Evolutionary conservation across 2,797 vertebrate species (phyloP).

Genomic region (Sphaeramia orbicularis): DNA sequence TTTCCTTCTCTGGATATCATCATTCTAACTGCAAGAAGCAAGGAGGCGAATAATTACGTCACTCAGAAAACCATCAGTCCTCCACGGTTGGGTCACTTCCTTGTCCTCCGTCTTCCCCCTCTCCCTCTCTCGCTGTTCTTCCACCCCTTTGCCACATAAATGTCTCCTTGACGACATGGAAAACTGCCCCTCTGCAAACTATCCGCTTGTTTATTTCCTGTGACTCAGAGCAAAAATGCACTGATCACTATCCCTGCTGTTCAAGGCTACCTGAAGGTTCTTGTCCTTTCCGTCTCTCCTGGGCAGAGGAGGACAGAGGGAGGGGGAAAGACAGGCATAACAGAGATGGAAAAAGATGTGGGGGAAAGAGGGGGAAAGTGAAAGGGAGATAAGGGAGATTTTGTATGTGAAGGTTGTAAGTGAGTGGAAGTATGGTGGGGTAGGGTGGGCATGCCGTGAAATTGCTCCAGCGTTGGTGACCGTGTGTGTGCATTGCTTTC

Average conservation of each 20-base stretch:
- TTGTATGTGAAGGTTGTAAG: constrained; percentile 64
- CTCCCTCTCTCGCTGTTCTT: constrained; percentile 21
- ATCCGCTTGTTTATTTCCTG: constrained; percentile 67
- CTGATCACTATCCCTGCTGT: constrained; percentile 73
- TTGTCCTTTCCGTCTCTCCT: constrained; percentile 61
- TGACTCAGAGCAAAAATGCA: constrained; percentile 55
- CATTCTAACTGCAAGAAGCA: constrained; percentile 75
- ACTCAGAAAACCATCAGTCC: constrained; percentile 83
- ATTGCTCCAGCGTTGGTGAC: constrained; percentile 85
- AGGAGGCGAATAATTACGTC: constrained; percentile 82
- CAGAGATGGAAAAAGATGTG: constrained; percentile 13
- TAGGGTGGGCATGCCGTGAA: constrained; percentile 88
- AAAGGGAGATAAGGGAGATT: constrained; percentile 66
- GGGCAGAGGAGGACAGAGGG: constrained; percentile 33
- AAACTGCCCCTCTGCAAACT: constrained; percentile 62
- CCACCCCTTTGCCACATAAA: constrained; percentile 51
- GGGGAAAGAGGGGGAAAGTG: constrained; percentile 23
- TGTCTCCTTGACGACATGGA: constrained; percentile 79
- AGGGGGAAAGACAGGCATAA: constrained; percentile 38
- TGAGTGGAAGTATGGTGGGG: constrained; percentile 74
- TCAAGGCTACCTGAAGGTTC: constrained; percentile 77
- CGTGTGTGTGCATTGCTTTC: constrained; percentile 66
- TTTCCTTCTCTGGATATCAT: constrained; percentile 71
- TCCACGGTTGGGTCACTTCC: constrained; percentile 76
- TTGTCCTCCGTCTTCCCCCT: constrained; percentile 43